Base-by-base conservation (phyloP, 2,888 invertebrate genomes). In the Lasiommata megera region DNA sequence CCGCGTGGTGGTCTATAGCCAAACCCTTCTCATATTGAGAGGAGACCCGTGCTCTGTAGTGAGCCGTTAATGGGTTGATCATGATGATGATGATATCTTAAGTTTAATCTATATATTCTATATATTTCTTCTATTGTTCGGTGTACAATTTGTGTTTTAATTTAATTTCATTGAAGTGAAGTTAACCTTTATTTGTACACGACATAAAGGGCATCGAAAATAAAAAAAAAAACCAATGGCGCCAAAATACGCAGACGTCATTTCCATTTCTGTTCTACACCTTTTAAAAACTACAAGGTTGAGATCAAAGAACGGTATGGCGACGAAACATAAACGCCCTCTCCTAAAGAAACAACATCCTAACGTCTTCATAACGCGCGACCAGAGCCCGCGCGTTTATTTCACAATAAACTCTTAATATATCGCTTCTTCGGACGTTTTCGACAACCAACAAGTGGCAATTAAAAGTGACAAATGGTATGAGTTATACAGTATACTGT, bases 401-500 rank as follows among this genome's bases (percentile, higher is more conserved):
- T 84, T 83, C 83, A 82, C 83, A 82, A 87, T 88, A 86, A 87
- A 86, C 78, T 84, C 80, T 29, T 62, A 85, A 87, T 86, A 88
- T 88, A 88, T 76, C 70, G 77, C 75, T 76, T 70, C 76, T 75
- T 74, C 75, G 75, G 83, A 74, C 77, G 72, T 76, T 79, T 86
- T 85, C 80, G 84, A 86, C 85, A 83, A 74, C 70, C 77, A 79
- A 82, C 86, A 83, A 82, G 82, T 82, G 82, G 87, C 88, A 89
- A 90, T 90, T 90, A 89, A 85, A 90, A 88, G 83, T 90, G 89
- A 90, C 89, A 88, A 88, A 90, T 88, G 89, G 79, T 81, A 77
- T 80, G 82, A 82, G 78, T 80, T 82, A 80, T 79, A 75, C 67
- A 59, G 62, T 82, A 80, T 79, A 75, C 67, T 60, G 62, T 66